phyloP scores from a whole-genome alignment of 2,888 invertebrate genomes.

The Colletes collaris region DNA sequence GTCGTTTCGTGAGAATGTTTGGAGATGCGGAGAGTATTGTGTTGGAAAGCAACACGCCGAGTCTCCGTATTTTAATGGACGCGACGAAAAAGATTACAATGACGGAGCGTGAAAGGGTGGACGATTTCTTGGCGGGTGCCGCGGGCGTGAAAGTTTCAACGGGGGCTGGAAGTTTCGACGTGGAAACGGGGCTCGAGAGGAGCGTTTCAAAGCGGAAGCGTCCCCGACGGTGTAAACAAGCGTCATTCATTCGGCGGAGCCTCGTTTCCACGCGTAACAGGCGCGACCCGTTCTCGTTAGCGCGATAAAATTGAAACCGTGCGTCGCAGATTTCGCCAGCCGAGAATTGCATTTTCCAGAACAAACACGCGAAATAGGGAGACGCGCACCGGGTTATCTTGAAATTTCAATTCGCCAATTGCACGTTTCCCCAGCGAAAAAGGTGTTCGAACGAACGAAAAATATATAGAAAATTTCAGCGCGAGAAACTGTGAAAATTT shows the following conservation, averaged over 20 bases:
- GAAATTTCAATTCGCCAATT: conserved; percentile 32
- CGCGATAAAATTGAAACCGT: conserved; percentile 34
- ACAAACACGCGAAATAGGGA: conserved; percentile 1
- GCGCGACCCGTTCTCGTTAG: conserved; percentile 6
- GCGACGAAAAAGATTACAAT: no score
- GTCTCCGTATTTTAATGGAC: no score
- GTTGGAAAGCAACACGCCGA: no score
- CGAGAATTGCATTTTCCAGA: conserved; percentile 18
- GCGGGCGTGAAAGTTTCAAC: no score
- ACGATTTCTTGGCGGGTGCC: no score
- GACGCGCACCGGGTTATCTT: no score
- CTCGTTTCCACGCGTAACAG: conserved; percentile 10
- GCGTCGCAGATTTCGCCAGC: neutral
- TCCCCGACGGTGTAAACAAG: conserved; percentile 34
- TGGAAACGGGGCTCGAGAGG: neutral
- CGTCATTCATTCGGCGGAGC: conserved; percentile 30
- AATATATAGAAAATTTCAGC: no score
- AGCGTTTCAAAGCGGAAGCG: neutral
- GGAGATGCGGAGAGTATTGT: no score
- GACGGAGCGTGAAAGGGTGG: no score
- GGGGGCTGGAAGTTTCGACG: neutral
- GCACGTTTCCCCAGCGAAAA: neutral
- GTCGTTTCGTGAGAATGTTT: no score
- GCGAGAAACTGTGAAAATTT: no score
- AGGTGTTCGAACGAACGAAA: no score